Conservation (phyloP, 2,797 vertebrate species). For the Poeciliopsis paucimaculata region DNA sequence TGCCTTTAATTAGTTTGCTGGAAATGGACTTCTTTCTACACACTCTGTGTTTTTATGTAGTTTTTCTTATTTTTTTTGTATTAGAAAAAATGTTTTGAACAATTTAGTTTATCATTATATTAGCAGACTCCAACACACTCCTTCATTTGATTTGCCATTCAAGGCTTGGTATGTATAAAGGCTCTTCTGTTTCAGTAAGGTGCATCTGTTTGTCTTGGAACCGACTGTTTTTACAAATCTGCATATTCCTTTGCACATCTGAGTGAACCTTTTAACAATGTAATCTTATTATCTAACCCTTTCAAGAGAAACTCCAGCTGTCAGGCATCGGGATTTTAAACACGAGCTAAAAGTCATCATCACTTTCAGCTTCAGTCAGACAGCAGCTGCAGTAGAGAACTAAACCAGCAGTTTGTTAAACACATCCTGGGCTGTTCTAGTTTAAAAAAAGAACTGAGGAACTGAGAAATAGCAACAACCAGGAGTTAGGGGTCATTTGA, state of each 20-base stretch:
- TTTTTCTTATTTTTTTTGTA: neutral
- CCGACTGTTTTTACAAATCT: neutral
- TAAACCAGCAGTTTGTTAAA: conserved; percentile 31
- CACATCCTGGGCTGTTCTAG: conserved; percentile 19
- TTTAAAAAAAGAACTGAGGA: neutral
- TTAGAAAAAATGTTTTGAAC: conserved; percentile 34
- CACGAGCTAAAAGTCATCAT: conserved; percentile 2
- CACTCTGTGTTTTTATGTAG: neutral
- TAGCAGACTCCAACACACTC: conserved; percentile 32
- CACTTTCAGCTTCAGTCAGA: conserved; percentile 18
- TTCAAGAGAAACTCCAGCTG: conserved; percentile 7
- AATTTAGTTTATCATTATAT: conserved; percentile 40
- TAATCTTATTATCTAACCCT: neutral
- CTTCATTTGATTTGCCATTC: conserved; percentile 38
- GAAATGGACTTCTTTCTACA: conserved; percentile 41
- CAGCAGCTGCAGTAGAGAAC: conserved; percentile 23
- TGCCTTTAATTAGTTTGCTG: conserved; percentile 60
- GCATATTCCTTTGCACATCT: neutral
- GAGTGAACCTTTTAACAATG: neutral
- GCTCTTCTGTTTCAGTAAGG: neutral
- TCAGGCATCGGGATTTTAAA: conserved; percentile 21
- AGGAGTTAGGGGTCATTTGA: conserved; percentile 33
- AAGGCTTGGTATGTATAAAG: conserved; percentile 10
- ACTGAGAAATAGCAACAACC: conserved; percentile 15
- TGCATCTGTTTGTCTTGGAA: neutral